Base-by-base conservation (phyloP, 2,113 vertebrate species). In the Daphoenositta chrysoptera region DNA sequence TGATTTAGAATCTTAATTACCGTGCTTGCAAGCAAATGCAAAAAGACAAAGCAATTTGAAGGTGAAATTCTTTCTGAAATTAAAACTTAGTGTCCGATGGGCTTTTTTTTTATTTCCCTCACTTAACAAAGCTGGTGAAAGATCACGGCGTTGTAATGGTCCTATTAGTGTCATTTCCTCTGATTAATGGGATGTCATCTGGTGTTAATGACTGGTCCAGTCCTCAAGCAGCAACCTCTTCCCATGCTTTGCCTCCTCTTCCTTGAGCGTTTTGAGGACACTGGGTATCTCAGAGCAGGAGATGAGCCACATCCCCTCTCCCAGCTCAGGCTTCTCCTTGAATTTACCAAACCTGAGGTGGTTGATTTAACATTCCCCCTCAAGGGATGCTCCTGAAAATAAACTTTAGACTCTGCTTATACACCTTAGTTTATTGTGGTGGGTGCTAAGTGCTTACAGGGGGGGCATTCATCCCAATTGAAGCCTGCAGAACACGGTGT, bases 181-280 rank as follows among this genome's bases (percentile, higher is more conserved):
- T 78, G 66, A 87, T 73, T 96, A 89, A 94, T 56, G 90, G 64
- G 53, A 17, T 90, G 82, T 87, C 82, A 48, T 15, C 39, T 37
- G 78, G 17, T 64, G 85, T 71, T 88, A 91, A 91, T 44, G 87
- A 57, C 0, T 13, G 82, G 84, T 56, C 61, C 6, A 3, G 39
- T 60, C 87, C 69, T 69, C n/a, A 23, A 47, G 81, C 81, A 89
- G 24, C 44, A 56, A 24, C 76, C 54, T 69, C 5, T 68, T 80
- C 75, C 71, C 20, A 1, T 26, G 28, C 45, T 35, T 45, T 56
- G 27, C 44, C 31, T 93, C 28, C 27, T 53, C 2, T 35, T 61
- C 42, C 54, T 63, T 10, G 51, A 82, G 78, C 6, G 4, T 56
- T 78, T 63, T 8, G 51, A 87, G 90, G 73, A 35, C 9, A 2